Base-by-base conservation (phyloP, 2,113 vertebrate species). In the Tamias sibiricus region DNA sequence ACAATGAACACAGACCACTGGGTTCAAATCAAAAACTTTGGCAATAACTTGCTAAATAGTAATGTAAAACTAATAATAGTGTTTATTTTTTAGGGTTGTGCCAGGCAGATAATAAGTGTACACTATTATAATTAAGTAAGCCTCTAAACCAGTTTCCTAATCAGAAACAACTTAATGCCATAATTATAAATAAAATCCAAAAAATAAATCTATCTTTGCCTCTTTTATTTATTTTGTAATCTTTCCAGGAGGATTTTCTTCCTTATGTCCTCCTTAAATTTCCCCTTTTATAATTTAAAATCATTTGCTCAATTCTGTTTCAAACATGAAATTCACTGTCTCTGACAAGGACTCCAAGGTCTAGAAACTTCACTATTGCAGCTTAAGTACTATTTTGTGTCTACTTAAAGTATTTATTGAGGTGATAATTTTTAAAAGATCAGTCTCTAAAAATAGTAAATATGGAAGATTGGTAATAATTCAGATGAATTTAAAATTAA, bases 251-350 rank as follows among this genome's bases (percentile, higher is more conserved):
- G 35, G 16, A 92, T n/a, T 82, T 88, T 79, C 47, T 84, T 93
- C 37, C 7, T 44, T 90, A 82, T 37, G 9, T 10, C 35, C 83
- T 84, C 42, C 71, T 95, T 80, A 94, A 88, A 88, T 71, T 64
- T 90, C 16, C 37, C n/a, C 32, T 80, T 81, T 86, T 32, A 93
- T 71, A 93, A 93, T 85, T 92, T 82, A 86, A 97, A 96, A 72
- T 86, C 9, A 77, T 91, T 87, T 92, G 24, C 28, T 80, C 44
- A 89, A 82, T 66, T 94, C 47, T 57, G 64, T 86, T 93, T 93
- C 83, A 89, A 93, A 91, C 11, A 88, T 91, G 81, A 95, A 95
- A 57, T 4, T 95, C 49, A 91, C 1, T 81, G 28, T 10, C 95
- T 96, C 71, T 91, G 49, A 88, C 66, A 80, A n/a, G n/a, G n/a